Base-by-base conservation (phyloP, 2,797 vertebrate genomes). In the Etheostoma nigrum region DNA sequence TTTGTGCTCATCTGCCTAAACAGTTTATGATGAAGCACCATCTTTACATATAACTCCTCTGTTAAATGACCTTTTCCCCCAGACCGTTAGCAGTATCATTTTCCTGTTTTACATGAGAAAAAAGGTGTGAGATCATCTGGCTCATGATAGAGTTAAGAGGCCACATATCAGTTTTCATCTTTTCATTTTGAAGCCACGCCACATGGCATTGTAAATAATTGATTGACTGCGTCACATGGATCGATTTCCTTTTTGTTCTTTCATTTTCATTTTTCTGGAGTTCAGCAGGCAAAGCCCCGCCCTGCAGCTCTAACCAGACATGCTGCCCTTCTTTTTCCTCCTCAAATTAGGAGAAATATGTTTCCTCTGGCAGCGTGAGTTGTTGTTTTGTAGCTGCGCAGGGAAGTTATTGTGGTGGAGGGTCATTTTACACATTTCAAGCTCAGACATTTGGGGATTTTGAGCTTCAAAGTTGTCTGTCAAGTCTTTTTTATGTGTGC, bases 191-290 rank as follows among this genome's bases (percentile, higher is more conserved):
- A 5, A 45, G 69, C 73, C 9, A 0, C 25, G 8, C 68, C 84
- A 61, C 40, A 72, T 72, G 67, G 36, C 15, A 1, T 18, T 3
- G 40, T 91, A 25, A 87, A 92, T 90, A 73, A 92, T 87, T 79
- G 0, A 91, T 77, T 23, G 23, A 71, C 71, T 5, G 6, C 6
- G 1, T 74, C 23, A 4, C 36, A 25, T 52, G 48, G 74, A 84
- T 89, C 40, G 11, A 77, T 78, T 73, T 71, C 58, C 69, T 76
- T 78, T 70, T 72, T 83, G 72, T 71, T 74, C 68, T 53, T 66
- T 44, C 45, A 15, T 12, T 53, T 52, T 81, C 16, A 15, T 75
- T 53, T 73, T 67, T 75, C 60, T n/a, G 74, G 72, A 72, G 72
- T 82, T 10, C 36, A 40, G 36, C 36, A 67, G 64, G 21, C 21